A percentile compares a stretch with the other conserved stretches of the same genome.
phyloP scores from a whole-genome alignment of 2,888 invertebrate species.

The Cistogaster globosa region DNA sequence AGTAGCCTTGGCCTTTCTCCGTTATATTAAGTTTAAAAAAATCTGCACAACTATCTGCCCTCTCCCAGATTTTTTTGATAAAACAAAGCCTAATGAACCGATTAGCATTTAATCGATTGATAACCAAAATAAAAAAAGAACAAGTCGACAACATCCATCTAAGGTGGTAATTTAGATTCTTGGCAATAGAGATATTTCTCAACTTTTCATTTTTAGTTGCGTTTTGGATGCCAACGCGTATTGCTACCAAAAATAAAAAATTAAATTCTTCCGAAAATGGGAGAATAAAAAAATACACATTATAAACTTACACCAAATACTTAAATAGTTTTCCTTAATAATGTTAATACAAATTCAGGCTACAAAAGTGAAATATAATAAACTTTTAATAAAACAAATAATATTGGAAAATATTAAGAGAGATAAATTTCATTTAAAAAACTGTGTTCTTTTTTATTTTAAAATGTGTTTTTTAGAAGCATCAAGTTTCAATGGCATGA shows the following conservation, averaged over 20 bases:
- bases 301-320: conserved; percentile 10
- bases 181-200: conserved; percentile 72
- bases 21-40: no score
- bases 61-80: no score
- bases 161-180: conserved; percentile 81
- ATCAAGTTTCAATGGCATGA: conserved; percentile 80
- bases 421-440: background rate
- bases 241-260: conserved; percentile 67
- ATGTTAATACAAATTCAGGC: conserved; percentile 1
- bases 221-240: conserved; percentile 83
- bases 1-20: no score
- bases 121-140: background rate
- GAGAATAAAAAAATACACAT: conserved; percentile 32
- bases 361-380: background rate
- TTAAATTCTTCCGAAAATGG: conserved; percentile 22
- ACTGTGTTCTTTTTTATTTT: conserved; percentile 79
- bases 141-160: conserved; percentile 79
- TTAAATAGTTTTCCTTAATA: conserved; percentile 31
- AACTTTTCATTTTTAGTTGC: conserved; percentile 81
- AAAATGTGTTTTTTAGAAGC: conserved; percentile 73
- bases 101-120: no score
- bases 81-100: no score
- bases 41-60: no score
- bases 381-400: no score
- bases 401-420: no score